phyloP scores from a whole-genome alignment of 2,797 vertebrate species.

The Squalus acanthias region DNA sequence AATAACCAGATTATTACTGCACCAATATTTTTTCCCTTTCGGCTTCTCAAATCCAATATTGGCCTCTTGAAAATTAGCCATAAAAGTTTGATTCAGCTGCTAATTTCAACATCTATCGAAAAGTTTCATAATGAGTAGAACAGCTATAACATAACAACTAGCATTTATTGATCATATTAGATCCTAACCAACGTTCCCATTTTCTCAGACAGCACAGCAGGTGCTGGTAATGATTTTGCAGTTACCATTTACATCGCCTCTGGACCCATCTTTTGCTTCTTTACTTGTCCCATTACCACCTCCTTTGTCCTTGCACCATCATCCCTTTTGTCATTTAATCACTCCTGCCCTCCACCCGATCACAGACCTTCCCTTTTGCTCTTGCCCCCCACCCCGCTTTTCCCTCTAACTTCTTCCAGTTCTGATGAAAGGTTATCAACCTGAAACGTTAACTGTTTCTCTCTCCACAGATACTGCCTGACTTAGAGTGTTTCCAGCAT shows the following conservation, averaged over 20 bases:
- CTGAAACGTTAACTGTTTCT: background rate
- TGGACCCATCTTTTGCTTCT: background rate
- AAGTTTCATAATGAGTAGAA: background rate
- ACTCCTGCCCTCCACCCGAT: background rate
- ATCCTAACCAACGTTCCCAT: background rate
- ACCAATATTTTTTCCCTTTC: background rate
- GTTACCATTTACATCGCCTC: background rate
- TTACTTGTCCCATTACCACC: background rate
- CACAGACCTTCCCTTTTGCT: background rate
- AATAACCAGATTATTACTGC: background rate
- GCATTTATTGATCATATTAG: background rate
- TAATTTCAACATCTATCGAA: background rate
- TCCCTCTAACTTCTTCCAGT: background rate
- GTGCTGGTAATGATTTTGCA: background rate
- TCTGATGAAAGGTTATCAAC: background rate
- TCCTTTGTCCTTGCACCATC: background rate
- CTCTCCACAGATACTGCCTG: background rate
- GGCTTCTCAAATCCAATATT: background rate
- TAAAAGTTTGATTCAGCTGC: background rate
- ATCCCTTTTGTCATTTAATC: background rate
- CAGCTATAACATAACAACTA: background rate
- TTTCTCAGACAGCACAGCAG: background rate
- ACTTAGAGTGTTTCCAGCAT: background rate
- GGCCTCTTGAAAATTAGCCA: background rate
- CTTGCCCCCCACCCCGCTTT: background rate